Conservation (phyloP, 2,888 invertebrate genomes). For the Tortrix viridana region DNA sequence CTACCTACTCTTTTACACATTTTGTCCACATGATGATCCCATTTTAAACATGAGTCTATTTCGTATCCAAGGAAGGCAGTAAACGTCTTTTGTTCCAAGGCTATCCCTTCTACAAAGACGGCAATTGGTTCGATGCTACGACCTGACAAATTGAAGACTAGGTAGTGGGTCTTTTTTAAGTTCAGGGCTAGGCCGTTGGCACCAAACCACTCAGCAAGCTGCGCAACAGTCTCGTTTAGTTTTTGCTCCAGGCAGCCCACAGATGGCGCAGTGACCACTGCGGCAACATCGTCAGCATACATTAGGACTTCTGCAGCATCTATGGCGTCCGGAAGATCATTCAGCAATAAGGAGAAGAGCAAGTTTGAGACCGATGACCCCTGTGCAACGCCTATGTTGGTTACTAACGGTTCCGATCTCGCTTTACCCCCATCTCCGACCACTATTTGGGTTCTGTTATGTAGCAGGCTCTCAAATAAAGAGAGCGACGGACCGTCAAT, state of each 20-base stretch:
- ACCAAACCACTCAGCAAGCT: not conserved
- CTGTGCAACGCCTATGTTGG: not conserved
- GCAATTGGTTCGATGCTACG: not conserved
- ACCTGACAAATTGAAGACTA: not conserved
- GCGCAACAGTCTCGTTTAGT: not conserved
- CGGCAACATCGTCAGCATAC: not conserved
- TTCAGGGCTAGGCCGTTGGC: not conserved
- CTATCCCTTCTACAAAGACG: not conserved
- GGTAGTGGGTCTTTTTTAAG: not conserved
- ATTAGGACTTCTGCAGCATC: not conserved
- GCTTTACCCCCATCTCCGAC: not conserved
- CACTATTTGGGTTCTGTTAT: constrained; percentile 15
- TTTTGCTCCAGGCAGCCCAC: not conserved
- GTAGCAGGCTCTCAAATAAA: not conserved
- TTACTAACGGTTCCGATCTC: constrained; percentile 2
- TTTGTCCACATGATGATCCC: not conserved
- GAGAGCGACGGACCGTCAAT: not conserved
- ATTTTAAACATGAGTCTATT: not conserved
- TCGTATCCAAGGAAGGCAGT: not conserved
- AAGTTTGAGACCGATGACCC: not conserved
- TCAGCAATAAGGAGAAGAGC: not conserved
- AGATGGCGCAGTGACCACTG: not conserved
- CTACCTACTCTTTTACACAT: not conserved
- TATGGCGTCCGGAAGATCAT: not conserved
- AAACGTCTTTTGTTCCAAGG: not conserved